phyloP scores from a whole-genome alignment of 2,113 vertebrate genomes.

The Ailuropoda melanoleuca region DNA sequence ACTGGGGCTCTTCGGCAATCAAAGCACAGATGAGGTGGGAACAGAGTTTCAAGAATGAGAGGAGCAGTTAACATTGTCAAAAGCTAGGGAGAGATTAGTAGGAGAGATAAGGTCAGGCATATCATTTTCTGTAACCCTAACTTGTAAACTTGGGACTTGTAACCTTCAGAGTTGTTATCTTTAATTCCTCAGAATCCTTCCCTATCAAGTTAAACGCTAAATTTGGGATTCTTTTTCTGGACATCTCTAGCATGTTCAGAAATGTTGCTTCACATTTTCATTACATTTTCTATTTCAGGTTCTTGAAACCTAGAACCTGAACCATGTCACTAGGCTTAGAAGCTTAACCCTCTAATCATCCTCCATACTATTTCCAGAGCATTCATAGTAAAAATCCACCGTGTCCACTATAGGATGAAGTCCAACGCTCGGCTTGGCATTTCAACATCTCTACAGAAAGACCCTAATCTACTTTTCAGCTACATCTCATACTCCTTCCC shows the following conservation, averaged over 20 bases:
- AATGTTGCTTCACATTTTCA: conserved; percentile 26
- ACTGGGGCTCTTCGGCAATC: neutral
- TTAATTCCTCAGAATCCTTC: neutral
- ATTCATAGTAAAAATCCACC: neutral
- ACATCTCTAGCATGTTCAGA: neutral
- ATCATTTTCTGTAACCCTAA: neutral
- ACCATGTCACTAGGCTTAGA: neutral
- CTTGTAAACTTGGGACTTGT: neutral
- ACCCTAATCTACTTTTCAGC: neutral
- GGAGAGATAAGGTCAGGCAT: neutral
- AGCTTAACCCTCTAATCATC: neutral
- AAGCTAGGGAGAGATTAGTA: neutral
- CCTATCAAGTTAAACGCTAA: neutral
- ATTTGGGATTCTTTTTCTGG: neutral
- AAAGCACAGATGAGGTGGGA: neutral
- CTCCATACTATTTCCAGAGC: neutral
- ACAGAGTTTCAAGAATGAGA: neutral
- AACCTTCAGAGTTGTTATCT: neutral
- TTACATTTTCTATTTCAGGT: neutral
- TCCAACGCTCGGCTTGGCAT: neutral
- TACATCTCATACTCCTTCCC: neutral
- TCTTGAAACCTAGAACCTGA: conserved; percentile 24
- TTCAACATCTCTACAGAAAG: neutral
- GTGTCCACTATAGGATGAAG: neutral
- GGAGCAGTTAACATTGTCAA: neutral